Base-by-base conservation (phyloP, 2,113 vertebrate genomes). In the Ondatra zibethicus region DNA sequence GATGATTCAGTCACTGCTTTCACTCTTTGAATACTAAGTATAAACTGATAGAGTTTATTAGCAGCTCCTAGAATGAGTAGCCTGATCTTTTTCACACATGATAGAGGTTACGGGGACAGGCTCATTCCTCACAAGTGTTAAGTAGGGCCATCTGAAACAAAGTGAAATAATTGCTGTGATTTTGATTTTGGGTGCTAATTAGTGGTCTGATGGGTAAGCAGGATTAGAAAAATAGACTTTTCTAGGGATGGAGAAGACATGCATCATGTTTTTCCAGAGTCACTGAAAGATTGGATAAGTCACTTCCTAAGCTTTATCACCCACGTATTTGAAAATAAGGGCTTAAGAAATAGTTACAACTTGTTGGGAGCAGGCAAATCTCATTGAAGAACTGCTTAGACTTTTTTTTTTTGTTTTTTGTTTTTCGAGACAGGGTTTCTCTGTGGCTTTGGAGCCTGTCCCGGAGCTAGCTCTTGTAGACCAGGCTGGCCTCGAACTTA, bases 291-390 rank as follows among this genome's bases (percentile, higher is more conserved):
- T 5, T 87, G 21, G 47, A 36, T 91, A 12, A 76, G 13, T 94
- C 5, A 84, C 21, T 91, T 94, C 92, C 45, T 96, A 93, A 94
- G 27, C 39, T 96, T 91, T 95, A 87, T 94, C 52, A 58, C 27
- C 10, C 75, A 92, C 90, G 80, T 73, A 61, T 96, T 81, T 96
- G 89, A 82, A 96, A 96, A 77, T 72, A 93, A 88, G n/a, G 31
- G 14, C 29, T 58, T 73, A 63, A 85, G 63, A 92, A 97, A 91
- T 93, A 84, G 23, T 87, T 93, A 85, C 17, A 89, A 29, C 11
- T 85, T 94, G n/a, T 3, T 91, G 77, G 58, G 17, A 91, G 9
- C 66, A 58, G 91, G 68, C 1, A 89, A 36, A 27, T 61, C 14
- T 96, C 36, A 66, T 52, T 55, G 45, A 77, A 93, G 70, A 89